These are phyloP conservation scores for Melipona beecheii DNA, from an alignment of 2,888 invertebrate genomes.

Conservation along the genomic window DNA sequence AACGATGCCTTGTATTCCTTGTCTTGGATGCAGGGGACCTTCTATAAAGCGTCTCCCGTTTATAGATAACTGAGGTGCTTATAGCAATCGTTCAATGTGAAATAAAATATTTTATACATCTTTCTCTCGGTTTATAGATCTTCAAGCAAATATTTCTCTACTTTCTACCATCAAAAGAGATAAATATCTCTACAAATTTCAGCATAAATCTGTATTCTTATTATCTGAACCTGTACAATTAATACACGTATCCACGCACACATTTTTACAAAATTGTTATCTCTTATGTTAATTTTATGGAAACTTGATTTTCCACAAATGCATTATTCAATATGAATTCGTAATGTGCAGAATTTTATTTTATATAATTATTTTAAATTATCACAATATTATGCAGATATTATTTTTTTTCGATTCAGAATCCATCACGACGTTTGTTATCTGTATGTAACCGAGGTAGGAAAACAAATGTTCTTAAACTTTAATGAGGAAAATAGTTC, in stretches of 20 bases:
- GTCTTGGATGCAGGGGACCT: not conserved
- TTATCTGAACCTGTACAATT: conserved; percentile 25
- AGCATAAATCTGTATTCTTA: conserved; percentile 33
- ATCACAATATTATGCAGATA: not conserved
- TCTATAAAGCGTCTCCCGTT: conserved; percentile 19
- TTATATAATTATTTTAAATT: not conserved
- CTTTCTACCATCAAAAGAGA: not conserved
- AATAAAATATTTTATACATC: conserved; percentile 56
- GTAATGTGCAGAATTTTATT: not conserved
- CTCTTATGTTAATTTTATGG: not conserved
- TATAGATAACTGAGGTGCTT: conserved; percentile 47
- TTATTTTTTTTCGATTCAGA: not conserved
- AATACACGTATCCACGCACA: not conserved
- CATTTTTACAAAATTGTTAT: not conserved
- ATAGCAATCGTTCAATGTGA: conserved; percentile 45
- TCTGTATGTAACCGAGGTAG: conserved; percentile 14
- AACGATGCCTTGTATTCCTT: conserved; percentile 17
- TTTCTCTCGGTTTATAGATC: conserved; percentile 44
- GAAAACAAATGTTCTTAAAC: conserved; percentile 9
- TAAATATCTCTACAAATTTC: conserved; percentile 44
- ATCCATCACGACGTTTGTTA: not conserved
- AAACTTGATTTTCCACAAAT: not conserved
- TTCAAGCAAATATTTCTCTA: conserved; percentile 28
- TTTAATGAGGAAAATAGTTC: conserved; percentile 21
- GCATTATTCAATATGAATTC: too few species aligned